phyloP scores from a whole-genome alignment of 2,113 vertebrate species.

The Hippocampus guttulatus region DNA sequence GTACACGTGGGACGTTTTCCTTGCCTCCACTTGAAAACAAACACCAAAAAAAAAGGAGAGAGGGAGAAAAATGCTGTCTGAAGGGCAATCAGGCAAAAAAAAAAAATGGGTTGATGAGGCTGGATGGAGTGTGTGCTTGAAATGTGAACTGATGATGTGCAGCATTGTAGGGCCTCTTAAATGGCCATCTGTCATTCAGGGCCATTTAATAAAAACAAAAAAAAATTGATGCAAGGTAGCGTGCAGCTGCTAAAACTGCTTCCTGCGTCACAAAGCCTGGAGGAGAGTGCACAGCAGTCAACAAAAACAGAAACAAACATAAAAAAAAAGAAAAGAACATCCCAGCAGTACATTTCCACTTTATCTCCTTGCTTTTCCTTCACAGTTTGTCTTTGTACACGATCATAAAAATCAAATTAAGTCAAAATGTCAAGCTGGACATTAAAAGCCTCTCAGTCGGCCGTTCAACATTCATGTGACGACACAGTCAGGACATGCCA shows the following conservation, averaged over 20 bases:
- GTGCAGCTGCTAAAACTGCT: slow-evolving; percentile 85
- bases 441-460: not conserved
- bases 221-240: slow-evolving; percentile 97
- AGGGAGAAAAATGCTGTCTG: slow-evolving; percentile 65
- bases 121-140: slow-evolving; percentile 60
- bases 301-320: not conserved
- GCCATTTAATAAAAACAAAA: slow-evolving; percentile 71
- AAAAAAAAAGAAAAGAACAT: slow-evolving; percentile 59
- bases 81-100: slow-evolving; percentile 73
- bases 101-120: not conserved
- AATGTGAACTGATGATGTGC: slow-evolving; percentile 94
- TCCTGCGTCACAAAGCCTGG: slow-evolving; percentile 84
- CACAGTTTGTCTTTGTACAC: not conserved
- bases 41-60: slow-evolving; percentile 47
- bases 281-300: slow-evolving; percentile 80
- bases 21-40: slow-evolving; percentile 74
- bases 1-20: slow-evolving; percentile 79
- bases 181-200: slow-evolving; percentile 96
- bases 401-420: not conserved
- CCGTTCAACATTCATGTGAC: not conserved
- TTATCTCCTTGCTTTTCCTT: not conserved
- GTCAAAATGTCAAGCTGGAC: not conserved
- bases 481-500: not conserved
- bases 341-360: not conserved
- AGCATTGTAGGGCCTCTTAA: slow-evolving; percentile 99